Evolutionary conservation across 2,888 invertebrate genomes (phyloP), one percentile per base, ranked within the genome.

Genomic region (Drosophila peninsularis): DNA sequence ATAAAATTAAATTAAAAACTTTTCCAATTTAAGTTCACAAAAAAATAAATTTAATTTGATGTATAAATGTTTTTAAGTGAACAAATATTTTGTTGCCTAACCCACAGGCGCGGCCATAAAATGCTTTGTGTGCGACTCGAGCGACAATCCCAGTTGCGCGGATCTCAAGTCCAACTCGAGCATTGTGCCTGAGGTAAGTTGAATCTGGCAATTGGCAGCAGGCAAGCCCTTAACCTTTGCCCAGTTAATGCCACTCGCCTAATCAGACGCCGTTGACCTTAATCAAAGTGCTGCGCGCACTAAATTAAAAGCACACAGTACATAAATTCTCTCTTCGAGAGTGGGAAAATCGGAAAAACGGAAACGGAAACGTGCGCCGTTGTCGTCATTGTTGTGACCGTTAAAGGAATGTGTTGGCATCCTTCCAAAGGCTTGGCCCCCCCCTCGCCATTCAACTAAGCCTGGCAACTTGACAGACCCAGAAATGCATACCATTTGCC

Each of bases 91-190:
- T 60, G 47, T 71, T 75, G 53, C 37, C 69, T 75, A 69, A 47
- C 55, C 69, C 62, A 64, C 79, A 93, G 94, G 92, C 72, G 86
- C 83, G 42, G 92, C 92, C 62, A 93, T 94, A 56, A 92, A 93
- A 78, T 94, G 94, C 80, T 94, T 93, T 91, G 93, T 93, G 57
- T 94, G 94, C 88, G 93, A 94, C 70, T 94, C 94, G 14, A 92
- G 92, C 65, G 91, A 92, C 62, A 94, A 94, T 90, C 92, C 93
- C 7, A 92, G 93, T 70, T 94, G 94, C 88, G 91, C 92, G 17
- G 93, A 94, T 88, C 72, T 92, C 41, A 83, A 78, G 60, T 81
- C 90, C 24, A 90, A 91, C 62, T 82, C 88, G 19, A 91, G 86
- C 80, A 91, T 92, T 67, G 80, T 83, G 53, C 70, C 92, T 6